Conservation (phyloP, 2,113 vertebrate genomes). For the Petaurus breviceps region DNA sequence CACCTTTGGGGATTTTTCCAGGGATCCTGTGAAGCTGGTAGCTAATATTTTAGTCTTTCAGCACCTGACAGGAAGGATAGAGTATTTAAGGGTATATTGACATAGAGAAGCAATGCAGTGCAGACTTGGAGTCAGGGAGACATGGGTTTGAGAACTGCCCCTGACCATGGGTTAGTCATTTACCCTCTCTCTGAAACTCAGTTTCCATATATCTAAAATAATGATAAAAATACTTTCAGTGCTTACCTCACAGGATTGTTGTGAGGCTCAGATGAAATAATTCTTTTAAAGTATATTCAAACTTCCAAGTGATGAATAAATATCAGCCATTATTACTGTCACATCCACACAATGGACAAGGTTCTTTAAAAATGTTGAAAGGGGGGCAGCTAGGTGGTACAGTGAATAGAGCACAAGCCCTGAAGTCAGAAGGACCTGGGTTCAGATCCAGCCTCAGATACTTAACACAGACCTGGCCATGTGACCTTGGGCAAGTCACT, state of each 20-base stretch:
- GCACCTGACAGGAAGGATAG: conserved; percentile 7
- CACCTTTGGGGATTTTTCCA: not conserved
- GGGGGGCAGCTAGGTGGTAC: too few species aligned
- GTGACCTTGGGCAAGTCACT: too few species aligned
- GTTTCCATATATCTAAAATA: not conserved
- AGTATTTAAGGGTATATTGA: not conserved
- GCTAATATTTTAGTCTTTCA: conserved; percentile 27
- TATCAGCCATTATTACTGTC: not conserved
- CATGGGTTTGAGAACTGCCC: not conserved
- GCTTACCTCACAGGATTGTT: not conserved
- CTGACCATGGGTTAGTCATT: not conserved
- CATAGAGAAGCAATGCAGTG: not conserved
- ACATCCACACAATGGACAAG: not conserved
- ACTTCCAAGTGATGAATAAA: not conserved
- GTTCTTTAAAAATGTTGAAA: not conserved
- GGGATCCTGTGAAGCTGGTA: not conserved
- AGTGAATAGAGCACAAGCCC: too few species aligned
- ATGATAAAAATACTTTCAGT: not conserved
- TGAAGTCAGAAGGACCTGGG: too few species aligned
- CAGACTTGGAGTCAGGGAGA: not conserved
- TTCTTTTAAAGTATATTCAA: not conserved
- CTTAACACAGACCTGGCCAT: too few species aligned
- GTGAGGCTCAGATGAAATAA: not conserved
- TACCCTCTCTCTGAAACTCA: not conserved
- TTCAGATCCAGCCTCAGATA: too few species aligned